Evolutionary conservation across 2,888 invertebrate genomes (phyloP).

Genomic region (Acheta domesticus): DNA sequence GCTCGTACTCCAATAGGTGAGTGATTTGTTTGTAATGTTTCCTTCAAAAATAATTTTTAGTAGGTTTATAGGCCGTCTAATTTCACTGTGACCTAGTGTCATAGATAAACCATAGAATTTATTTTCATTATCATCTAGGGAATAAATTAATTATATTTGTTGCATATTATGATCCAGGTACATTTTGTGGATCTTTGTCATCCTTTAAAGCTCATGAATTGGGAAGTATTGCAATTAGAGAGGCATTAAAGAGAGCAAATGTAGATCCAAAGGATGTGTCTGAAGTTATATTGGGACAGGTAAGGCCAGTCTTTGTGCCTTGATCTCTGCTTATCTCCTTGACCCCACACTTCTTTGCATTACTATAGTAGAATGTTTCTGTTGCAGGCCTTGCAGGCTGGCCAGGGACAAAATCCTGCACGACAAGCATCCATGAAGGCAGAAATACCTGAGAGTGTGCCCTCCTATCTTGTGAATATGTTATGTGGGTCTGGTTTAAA

Average conservation of each 20-base stretch:
- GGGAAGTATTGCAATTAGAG: constrained; percentile 66
- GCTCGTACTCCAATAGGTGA: constrained; percentile 81
- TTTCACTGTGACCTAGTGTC: too few relatives aligned
- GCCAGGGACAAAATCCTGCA: constrained; percentile 79
- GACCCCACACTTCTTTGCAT: not conserved
- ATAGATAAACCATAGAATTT: too few relatives aligned
- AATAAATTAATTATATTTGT: too few relatives aligned
- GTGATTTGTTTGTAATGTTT: constrained; percentile 25
- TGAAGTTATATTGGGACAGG: constrained; percentile 80
- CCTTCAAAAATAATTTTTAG: too few relatives aligned
- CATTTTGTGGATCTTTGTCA: constrained; percentile 64
- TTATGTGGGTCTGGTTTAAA: constrained; percentile 79
- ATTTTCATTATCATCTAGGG: too few relatives aligned
- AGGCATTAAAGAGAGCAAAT: constrained; percentile 58
- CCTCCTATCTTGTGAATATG: constrained; percentile 72
- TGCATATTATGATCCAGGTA: constrained; percentile 52
- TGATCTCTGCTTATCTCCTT: too few relatives aligned
- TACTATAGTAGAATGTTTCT: constrained; percentile 11
- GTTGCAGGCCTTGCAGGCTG: constrained; percentile 60
- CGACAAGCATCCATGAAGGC: constrained; percentile 73
- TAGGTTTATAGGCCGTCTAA: too few relatives aligned
- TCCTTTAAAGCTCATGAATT: constrained; percentile 65
- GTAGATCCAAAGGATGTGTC: constrained; percentile 62
- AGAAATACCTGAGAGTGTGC: constrained; percentile 63
- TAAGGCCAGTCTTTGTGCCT: constrained; percentile 43